Base-by-base conservation (phyloP, 2,797 vertebrate genomes). In the Okamejei kenojei region DNA sequence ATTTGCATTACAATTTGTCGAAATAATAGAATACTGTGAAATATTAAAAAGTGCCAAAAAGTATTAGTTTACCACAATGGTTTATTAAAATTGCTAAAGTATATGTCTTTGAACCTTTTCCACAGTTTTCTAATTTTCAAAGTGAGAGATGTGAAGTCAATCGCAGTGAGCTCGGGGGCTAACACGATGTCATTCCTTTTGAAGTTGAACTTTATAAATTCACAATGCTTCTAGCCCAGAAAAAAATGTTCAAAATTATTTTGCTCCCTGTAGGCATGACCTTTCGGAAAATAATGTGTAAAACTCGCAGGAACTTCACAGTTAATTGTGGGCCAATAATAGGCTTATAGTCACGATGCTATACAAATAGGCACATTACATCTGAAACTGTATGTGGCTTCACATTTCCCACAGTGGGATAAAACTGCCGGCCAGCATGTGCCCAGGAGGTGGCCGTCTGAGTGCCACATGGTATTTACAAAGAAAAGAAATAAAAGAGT, bases 51-150 rank as follows among this genome's bases (percentile, higher is more conserved):
- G 54, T 61, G 26, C 11, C 58, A 61, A 84, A 54, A 78, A 84
- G 58, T 29, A 63, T 86, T n/a, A 86, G 2, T 11, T 86, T 29
- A 61, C 26, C 0, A 13, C 54, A 86, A 86, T 61, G 82, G 6
- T 84, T 54, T 23, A n/a, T 61, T 17, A n/a, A 63, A 29, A 9
- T 63, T n/a, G 54, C 84, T 58, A 58, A 82, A 82, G 21, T 61
- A 61, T 15, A 11, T 32, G 61, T 8, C 61, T 65, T n/a, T 63
- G 29, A 17, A 13, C 15, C 32, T 65, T 88, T 32, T 88, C 10
- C 54, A 11, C 61, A 26, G 61, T 84, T 61, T 88, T 88, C 84
- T 17, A n/a, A 65, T 88, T 88, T 88, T 23, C 84, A 88, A n/a
- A 17, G 7, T 65, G 5, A 19, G 2, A 65, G 84, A 7, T 65